A percentile compares a stretch with the other conserved stretches of the same genome.
Evolutionary conservation across 2,888 invertebrate genomes (phyloP).

Genomic region (Chrysotoxum bicinctum): DNA sequence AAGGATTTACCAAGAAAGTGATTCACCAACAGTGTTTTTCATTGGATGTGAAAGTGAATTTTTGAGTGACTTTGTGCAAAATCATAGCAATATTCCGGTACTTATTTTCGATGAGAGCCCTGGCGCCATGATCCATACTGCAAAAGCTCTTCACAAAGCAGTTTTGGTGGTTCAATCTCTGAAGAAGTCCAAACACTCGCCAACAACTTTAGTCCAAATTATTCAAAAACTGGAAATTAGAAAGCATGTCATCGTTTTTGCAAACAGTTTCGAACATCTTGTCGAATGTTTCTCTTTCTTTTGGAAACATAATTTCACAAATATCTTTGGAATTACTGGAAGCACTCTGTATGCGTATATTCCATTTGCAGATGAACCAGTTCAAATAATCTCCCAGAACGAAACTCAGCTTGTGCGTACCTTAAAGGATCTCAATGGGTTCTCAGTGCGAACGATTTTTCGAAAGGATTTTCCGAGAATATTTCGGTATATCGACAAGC

Average conservation of each 20-base stretch:
- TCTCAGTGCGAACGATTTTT: slow-evolving; percentile 9
- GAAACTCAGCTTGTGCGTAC: neutral
- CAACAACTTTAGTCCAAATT: neutral
- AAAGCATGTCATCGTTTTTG: slow-evolving; percentile 4
- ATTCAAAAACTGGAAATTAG: neutral
- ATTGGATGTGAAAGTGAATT: neutral
- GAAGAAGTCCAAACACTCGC: neutral
- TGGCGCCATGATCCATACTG: fast-evolving
- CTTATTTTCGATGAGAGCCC: neutral
- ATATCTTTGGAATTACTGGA: slow-evolving; percentile 24
- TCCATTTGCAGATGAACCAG: slow-evolving; percentile 13
- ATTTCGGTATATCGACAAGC: slow-evolving; percentile 22
- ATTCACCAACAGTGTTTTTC: slow-evolving; percentile 11
- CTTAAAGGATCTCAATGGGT: slow-evolving; percentile 34
- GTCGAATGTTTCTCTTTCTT: slow-evolving; percentile 2
- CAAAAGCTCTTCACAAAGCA: neutral
- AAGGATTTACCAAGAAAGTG: slow-evolving; percentile 7
- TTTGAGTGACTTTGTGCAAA: slow-evolving; percentile 1
- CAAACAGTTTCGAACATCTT: neutral
- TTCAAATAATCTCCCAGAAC: neutral
- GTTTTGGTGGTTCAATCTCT: slow-evolving; percentile 10
- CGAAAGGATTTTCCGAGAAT: slow-evolving; percentile 22
- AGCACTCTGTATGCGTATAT: neutral
- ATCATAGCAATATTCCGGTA: neutral
- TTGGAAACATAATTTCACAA: slow-evolving; percentile 20